Base-by-base conservation (phyloP, 1,140 invertebrate genomes). In the Olivierus martensii region DNA sequence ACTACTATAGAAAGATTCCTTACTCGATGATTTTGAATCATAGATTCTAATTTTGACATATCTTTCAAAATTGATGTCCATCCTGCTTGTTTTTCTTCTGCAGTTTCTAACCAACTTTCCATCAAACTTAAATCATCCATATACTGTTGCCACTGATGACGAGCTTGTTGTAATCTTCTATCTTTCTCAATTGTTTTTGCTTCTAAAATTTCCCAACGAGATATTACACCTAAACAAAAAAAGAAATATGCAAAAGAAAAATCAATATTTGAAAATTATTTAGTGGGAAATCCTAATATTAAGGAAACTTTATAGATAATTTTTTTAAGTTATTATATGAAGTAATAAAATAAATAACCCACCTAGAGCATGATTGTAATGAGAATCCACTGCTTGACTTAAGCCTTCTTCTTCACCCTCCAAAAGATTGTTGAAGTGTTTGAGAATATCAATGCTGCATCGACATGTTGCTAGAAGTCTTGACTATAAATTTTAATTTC, bases 121-220 rank as follows among this genome's bases (percentile, higher is more conserved):
- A 57, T 37, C 2, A 28, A 15, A 42, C 41, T 37, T 7, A 57
- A 22, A 3, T 57, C 52, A 22, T 37, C n/a, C 11, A 36, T 36
- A 42, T 53, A 51, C 18, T 50, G 28, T n/a, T 57, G 21, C 56
- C 51, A 53, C 37, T 48, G 52, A 18, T 50, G 35, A 15, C 21
- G 12, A 28, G 46, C 51, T 46, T 39, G 19, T 11, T 35, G 6
- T 17, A 41, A 36, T 36, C 48, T 10, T 15, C 17, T n/a, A 36
- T 57, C 56, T 47, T 57, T 57, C 11, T 28, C 21, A 3, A 53
- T 12, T n/a, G 48, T 39, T 18, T 18, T n/a, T 28, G 21, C 36
- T 48, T 57, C 49, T 18, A 57, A 44, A 39, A 45, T 50, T 49
- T 57, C 43, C 56, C 56, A 57, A 6, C 51, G 46, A 35, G n/a